Percentiles rank a stretch among this genome's conserved stretches.
Conservation (phyloP, 2,888 invertebrate genomes). For the Apotomis turbidana region DNA sequence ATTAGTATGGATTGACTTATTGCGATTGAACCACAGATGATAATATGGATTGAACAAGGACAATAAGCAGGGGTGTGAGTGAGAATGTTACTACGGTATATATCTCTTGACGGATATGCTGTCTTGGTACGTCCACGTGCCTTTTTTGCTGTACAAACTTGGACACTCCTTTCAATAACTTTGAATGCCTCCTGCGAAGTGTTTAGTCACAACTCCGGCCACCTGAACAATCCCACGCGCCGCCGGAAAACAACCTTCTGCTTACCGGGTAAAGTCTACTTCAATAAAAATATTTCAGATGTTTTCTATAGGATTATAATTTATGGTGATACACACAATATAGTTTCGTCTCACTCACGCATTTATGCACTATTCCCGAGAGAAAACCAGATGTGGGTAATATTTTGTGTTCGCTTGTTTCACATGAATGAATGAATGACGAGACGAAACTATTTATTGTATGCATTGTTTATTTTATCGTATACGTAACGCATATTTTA, state of each 20-base stretch:
- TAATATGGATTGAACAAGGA: too few relatives aligned
- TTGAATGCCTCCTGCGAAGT: too few relatives aligned
- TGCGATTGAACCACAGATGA: too few relatives aligned
- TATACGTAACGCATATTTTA: neutral
- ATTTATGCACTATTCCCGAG: neutral
- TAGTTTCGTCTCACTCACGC: neutral
- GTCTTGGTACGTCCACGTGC: neutral
- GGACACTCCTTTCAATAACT: neutral
- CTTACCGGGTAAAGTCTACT: too few relatives aligned
- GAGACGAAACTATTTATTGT: too few relatives aligned
- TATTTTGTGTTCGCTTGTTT: neutral
- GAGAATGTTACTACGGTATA: neutral
- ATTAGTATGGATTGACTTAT: too few relatives aligned
- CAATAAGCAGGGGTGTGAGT: too few relatives aligned
- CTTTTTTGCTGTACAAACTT: neutral
- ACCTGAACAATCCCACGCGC: too few relatives aligned
- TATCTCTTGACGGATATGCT: neutral
- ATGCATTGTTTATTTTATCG: neutral
- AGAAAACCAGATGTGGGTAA: neutral
- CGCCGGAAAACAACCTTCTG: too few relatives aligned
- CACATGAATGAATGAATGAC: neutral
- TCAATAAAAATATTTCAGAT: too few relatives aligned
- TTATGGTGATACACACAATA: neutral
- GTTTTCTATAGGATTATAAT: too few relatives aligned
- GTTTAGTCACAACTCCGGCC: too few relatives aligned